Evolutionary conservation across 2,888 invertebrate species (phyloP), one percentile per base, ranked within the genome.

Genomic region (Lycophotia porphyrea): DNA sequence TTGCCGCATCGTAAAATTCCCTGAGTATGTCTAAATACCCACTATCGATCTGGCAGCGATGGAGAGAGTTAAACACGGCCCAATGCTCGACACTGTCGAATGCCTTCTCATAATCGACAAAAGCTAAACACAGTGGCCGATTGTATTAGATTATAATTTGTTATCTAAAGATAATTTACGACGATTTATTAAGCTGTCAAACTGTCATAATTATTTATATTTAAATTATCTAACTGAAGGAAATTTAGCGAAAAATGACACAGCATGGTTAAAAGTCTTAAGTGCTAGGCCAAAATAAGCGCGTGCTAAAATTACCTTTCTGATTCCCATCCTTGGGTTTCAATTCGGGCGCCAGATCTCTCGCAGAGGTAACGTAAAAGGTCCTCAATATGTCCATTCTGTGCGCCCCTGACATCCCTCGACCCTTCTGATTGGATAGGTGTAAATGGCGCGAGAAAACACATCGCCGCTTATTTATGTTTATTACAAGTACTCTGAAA

Each of bases 361-460:
- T 97, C 0, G 98, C 97, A 0, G 97, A 97, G 86, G 98, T 97
- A 82, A 98, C 97, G 91, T 98, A 98, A 93, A 98, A 98, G 2
- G 98, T 98, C 84, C 98, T 95, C 58, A 98, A 91, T 81, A 98
- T 97, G 87, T 98, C 98, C 83, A 98, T 93, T 76, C 98, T 97
- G 88, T 98, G 98, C 0, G 97, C 97, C 1, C 97, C 97, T 34
- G 96, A 97, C 90, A 96, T 96, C 61, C 94, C 96, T 84, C 97
- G 97, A 81, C 97, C 97, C 78, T 97, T 97, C 71, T 95, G 95
- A 74, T 88, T 93, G 0, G 96, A 89, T 11, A 96, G 95, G 78
- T 98, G 97, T 0, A 97, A 94, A 89, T 98, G 98, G 49, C 97
- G 97, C 7, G 98, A 97, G 72, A 98, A 97, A 24, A 98, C 97